phyloP scores from a whole-genome alignment of 2,113 vertebrate species.

The Rhizomys pruinosus region DNA sequence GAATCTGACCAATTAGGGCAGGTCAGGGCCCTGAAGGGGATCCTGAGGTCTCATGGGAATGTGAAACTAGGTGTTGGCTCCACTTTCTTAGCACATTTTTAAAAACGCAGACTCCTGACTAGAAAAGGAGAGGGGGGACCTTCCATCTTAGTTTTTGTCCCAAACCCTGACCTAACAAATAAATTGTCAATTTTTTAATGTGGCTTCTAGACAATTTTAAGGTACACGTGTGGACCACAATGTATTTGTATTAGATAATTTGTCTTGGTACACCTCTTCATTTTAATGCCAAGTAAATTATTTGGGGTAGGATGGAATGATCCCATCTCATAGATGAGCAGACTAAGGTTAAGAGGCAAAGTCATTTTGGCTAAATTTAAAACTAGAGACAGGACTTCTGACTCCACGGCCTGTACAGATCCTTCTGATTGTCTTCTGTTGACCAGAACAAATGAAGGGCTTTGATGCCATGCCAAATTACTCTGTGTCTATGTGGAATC shows the following conservation, averaged over 20 bases:
- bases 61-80: no score
- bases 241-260: neutral
- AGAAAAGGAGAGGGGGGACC: no score
- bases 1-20: no score
- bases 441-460: neutral
- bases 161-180: no score
- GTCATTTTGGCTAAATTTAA: neutral
- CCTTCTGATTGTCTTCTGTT: neutral
- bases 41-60: no score
- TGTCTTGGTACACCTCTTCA: neutral
- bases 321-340: neutral
- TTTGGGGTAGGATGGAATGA: neutral
- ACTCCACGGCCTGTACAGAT: neutral
- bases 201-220: neutral
- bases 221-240: neutral
- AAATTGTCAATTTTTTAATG: neutral
- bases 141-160: no score
- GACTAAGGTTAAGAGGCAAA: neutral
- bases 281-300: neutral
- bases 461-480: accelerated
- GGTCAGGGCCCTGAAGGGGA: no score
- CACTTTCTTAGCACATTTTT: no score
- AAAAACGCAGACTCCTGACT: no score
- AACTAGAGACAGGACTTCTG: neutral
- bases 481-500: neutral